Evolutionary conservation across 2,113 vertebrate species (phyloP).

Genomic region (Aegithalos caudatus): DNA sequence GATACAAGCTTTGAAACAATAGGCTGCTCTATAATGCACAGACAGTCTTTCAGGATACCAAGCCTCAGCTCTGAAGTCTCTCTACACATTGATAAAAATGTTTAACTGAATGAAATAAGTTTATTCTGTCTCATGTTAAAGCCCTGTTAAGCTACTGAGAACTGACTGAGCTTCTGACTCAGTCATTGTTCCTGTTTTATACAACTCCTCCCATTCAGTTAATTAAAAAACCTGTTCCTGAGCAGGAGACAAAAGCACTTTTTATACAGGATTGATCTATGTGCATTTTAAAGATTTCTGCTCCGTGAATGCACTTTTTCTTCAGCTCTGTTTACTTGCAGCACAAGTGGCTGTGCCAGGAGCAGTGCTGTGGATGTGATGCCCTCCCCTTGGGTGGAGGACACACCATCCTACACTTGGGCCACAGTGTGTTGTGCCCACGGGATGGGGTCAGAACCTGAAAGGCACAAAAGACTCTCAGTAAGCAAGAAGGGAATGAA

Average conservation of each 20-base stretch:
- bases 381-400: constrained; percentile 21
- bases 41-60: neutral
- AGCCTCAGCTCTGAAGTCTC: constrained; percentile 9
- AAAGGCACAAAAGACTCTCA: constrained; percentile 53
- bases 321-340: constrained; percentile 44
- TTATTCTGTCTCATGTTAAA: constrained; percentile 1
- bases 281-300: constrained; percentile 53
- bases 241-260: constrained; percentile 56
- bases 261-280: constrained; percentile 36
- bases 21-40: constrained; percentile 24
- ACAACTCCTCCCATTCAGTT: constrained; percentile 46
- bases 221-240: constrained; percentile 60
- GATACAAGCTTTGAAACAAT: neutral
- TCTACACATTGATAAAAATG: constrained; percentile 39
- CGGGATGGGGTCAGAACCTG: constrained; percentile 64
- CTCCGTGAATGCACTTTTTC: constrained; percentile 52
- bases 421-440: constrained; percentile 28
- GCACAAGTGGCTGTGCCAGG: constrained; percentile 42
- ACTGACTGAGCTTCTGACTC: constrained; percentile 41
- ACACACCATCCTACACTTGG: constrained; percentile 37
- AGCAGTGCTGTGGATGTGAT: constrained; percentile 39
- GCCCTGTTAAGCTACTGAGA: constrained; percentile 32
- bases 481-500: neutral
- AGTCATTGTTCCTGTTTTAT: constrained; percentile 37
- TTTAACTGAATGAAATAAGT: constrained; percentile 20